Evolutionary conservation across 2,797 vertebrate species (phyloP).

Genomic region (Vespertilio murinus): DNA sequence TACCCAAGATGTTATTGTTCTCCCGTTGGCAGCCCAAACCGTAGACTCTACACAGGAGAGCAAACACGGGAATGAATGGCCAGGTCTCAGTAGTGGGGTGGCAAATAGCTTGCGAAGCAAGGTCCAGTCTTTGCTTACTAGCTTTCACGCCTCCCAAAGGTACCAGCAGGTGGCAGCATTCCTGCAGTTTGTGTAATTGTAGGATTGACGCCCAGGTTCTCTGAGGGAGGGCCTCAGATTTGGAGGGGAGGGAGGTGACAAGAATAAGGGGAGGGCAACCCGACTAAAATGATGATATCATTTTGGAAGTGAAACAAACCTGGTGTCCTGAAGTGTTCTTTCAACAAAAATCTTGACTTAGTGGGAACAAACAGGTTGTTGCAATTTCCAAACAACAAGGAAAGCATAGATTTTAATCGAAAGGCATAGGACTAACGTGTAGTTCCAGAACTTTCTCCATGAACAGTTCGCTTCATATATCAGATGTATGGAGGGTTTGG

Average conservation of each 20-base stretch:
- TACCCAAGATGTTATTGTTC: neutral
- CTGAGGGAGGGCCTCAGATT: neutral
- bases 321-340: neutral
- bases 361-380: neutral
- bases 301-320: neutral
- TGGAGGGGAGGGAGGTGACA: neutral
- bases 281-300: neutral
- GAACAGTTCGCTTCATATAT: neutral
- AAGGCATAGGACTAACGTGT: neutral
- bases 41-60: neutral
- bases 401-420: neutral
- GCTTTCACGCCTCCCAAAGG: neutral
- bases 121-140: neutral
- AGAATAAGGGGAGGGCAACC: neutral
- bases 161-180: constrained; percentile 69
- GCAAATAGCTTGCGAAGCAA: neutral
- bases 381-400: neutral
- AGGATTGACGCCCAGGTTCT: neutral
- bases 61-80: neutral
- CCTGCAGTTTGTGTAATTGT: neutral
- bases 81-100: neutral
- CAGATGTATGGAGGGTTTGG: neutral
- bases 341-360: neutral
- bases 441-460: neutral
- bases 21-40: neutral